Base-by-base conservation (phyloP, 2,113 vertebrate genomes). In the Chaenogobius annularis region DNA sequence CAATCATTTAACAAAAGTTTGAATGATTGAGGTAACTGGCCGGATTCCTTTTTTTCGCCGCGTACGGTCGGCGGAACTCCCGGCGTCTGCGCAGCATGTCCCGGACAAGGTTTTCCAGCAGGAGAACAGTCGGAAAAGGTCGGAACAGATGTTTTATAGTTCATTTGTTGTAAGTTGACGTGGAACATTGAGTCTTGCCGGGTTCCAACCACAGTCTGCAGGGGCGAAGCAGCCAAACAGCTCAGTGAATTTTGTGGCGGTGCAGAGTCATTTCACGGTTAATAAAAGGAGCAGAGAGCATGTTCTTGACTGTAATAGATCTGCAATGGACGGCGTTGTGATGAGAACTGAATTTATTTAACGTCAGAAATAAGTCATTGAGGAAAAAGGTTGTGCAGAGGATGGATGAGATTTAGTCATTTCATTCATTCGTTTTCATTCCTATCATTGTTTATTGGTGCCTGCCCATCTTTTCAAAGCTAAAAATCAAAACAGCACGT, bases 31-130 rank as follows among this genome's bases (percentile, higher is more conserved):
- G 35, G 35, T 35, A 35, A 35, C 3, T 3, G 35, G 35, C 35
- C 6, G 35, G 35, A 35, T 35, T 35, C 6, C 6, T 35, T 6
- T 3, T 35, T 35, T 35, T 35, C 6, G 35, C 35, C 3, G 35
- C 6, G 35, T 35, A 35, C 35, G 6, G 35, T 35, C 37, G 37
- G 37, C 6, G 37, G 50, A 87, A 83, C 72, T 86, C 79, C 75
- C 83, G 83, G 73, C 71, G 79, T 83, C 69, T 78, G 85, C 50
- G 10, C 77, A 87, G 86, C 85, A 79, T 84, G 84, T 90, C 83
- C 85, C 86, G 83, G 86, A 83, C 80, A 83, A 68, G 70, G 72
- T 37, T 54, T 82, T 78, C 19, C 23, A n/a, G 46, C 48, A 63
- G 67, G 47, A 69, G 31, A 23, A 50, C 48, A 54, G 22, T 12